Conservation (phyloP, 2,888 invertebrate genomes). For the Lasioglossum vierecki region DNA sequence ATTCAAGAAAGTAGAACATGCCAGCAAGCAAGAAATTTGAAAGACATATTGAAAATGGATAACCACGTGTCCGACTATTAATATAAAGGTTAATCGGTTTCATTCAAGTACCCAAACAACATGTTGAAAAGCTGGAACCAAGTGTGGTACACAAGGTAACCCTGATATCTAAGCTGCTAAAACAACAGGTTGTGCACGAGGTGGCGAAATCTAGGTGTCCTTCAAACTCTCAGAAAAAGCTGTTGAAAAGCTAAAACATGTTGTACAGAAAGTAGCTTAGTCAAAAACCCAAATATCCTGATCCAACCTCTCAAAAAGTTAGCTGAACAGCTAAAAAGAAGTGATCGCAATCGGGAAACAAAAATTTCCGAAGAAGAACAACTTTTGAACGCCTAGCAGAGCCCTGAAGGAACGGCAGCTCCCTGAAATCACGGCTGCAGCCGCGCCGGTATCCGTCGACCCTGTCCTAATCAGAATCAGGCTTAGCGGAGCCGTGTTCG, state of each 20-base stretch:
- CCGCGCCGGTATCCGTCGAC: slow-evolving; percentile 26
- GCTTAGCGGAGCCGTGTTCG: slow-evolving; percentile 47
- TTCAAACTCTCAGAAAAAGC: not conserved
- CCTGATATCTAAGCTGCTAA: not conserved
- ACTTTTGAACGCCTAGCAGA: not conserved
- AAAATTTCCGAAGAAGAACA: not conserved
- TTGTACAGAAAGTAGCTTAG: not conserved
- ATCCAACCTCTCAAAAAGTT: not conserved
- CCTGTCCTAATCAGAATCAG: slow-evolving; percentile 58
- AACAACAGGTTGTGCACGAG: not conserved
- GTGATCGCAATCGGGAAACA: not conserved
- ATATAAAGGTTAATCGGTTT: not conserved
- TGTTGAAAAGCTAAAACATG: not conserved
- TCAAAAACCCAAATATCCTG: not conserved
- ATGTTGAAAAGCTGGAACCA: not conserved
- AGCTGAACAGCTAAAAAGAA: not conserved
- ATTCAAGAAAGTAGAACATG: not conserved
- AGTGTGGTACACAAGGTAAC: not conserved
- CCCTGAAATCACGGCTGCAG: not conserved
- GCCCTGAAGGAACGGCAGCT: not conserved
- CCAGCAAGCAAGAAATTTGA: too few species aligned
- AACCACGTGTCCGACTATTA: not conserved
- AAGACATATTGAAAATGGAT: not conserved
- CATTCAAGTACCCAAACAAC: not conserved
- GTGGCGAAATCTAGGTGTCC: not conserved